Evolutionary conservation across 2,888 invertebrate species (phyloP).

Genomic region (Odontothrips loti): DNA sequence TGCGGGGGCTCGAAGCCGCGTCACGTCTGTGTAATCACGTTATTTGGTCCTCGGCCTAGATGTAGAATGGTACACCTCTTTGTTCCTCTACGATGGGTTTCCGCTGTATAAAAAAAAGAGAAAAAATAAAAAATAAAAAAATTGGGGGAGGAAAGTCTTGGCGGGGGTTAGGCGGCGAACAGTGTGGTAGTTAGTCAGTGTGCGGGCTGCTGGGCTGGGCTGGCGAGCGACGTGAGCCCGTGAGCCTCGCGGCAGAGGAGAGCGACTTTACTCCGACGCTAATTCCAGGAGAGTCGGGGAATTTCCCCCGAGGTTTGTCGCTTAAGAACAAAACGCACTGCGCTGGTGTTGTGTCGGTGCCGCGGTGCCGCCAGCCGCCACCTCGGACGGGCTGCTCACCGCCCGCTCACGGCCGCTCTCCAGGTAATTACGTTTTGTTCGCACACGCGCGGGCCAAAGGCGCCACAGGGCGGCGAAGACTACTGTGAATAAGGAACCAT

Average conservation of each 20-base stretch:
- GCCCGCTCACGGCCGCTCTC: neutral
- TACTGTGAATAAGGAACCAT: neutral
- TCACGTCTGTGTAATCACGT: no score
- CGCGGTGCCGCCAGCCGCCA: no score
- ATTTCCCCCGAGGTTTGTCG: neutral
- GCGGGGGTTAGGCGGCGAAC: neutral
- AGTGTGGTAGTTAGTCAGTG: neutral
- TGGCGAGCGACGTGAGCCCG: neutral
- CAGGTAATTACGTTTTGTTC: neutral
- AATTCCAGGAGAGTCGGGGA: neutral
- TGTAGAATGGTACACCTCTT: no score
- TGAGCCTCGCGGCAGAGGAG: no score
- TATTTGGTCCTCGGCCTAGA: no score
- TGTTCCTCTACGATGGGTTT: no score
- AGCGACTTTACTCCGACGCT: neutral
- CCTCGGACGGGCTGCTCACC: neutral
- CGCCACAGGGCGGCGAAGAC: neutral
- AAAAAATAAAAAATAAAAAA: neutral
- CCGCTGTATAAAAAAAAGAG: neutral
- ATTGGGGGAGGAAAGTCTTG: neutral
- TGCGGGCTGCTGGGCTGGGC: neutral
- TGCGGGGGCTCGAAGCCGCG: no score
- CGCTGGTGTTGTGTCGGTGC: no score
- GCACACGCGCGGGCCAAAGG: neutral
- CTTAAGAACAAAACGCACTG: neutral